Base-by-base conservation (phyloP, 2,797 vertebrate genomes). In the Acrocephalus scirpaceus region DNA sequence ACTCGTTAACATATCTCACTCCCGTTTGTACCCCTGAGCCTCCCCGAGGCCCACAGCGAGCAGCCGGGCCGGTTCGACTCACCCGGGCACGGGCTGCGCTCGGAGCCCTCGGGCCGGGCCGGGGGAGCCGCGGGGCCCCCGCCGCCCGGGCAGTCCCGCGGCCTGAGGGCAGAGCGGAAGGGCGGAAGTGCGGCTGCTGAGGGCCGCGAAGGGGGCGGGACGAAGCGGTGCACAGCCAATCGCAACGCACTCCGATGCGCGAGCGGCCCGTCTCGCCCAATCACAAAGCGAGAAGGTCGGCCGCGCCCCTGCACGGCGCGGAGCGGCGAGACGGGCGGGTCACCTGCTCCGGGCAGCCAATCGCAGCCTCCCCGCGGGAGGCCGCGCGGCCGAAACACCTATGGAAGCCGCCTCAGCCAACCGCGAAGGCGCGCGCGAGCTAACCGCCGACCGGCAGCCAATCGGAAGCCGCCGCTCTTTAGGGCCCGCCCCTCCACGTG, bases 171-270 rank as follows among this genome's bases (percentile, higher is more conserved):
- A 48, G 4, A 1, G 5, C 7, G 11, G 36, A 16, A 70, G 44
- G 87, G 78, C 64, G 64, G 78, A 89, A 89, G 44, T 11, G 44
- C 20, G 3, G 45, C 62, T 1, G 34, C 34, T 1, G 26, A 2
- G 32, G 4, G 4, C 48, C 4, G 19, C 36, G 1, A 0, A 0
- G 9, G 48, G 42, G 71, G 71, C 64, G 64, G 64, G 64, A 25
- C 29, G 5, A 18, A 5, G 23, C 5, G 11, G 8, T 0, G 2
- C 16, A 29, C 50, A 64, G 32, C 87, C 87, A 89, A 70, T 76
- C 50, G 36, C 1, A 0, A 8, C 2, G 27, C 9, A 3, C 0
- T 1, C 0, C 3, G 9, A 0, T 5, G 5, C 1, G 9, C 4
- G 5, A 2, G 13, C 5, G 1, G 11, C 32, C 1, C 6, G 4